Base-by-base conservation (phyloP, 1,140 invertebrate species). In the Colletes latitarsis region DNA sequence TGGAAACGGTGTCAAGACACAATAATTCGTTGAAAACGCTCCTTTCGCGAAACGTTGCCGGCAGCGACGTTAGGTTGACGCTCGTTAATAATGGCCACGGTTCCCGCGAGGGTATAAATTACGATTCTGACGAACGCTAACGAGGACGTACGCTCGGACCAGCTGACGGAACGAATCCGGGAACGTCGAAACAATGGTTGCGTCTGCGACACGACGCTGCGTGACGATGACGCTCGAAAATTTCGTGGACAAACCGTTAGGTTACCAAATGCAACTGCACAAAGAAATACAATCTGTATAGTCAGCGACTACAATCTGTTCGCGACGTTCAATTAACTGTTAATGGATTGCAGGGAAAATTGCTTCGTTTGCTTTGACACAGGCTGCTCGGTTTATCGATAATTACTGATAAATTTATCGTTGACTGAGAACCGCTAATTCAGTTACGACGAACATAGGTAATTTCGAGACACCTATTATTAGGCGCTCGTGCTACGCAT, bases 61-160 rank as follows among this genome's bases (percentile, higher is more conserved):
- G 39, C 58, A 41, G 66, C 81, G 85, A 82, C 84, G 79, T 88
- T 85, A 74, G 81, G 70, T 81, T 41, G 39, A 41, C 81, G 49
- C 88, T 89, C 88, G 87, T 91, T 86, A 90, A 90, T 90, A 89
- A 90, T 88, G 84, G 87, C 76, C 82, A 43, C 30, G 82, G 81
- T 80, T 85, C 86, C 82, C 80, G 82, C 55, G 60, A 82, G 83
- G 83, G 85, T 82, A 88, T 90, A 90, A 90, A 90, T 90, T 90
- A 83, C 72, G 69, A 82, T 82, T 84, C 86, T 89, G 89, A 89
- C 87, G 85, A 89, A 89, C 83, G 79, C 86, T 84, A 89, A 84
- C 79, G 30, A 63, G 30, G 14, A 17, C 14, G 14, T 12, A 63
- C 30, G 12, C 30, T 5, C 30, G 30, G 60, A 41, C 12, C 39